Evolutionary conservation across 2,797 vertebrate species (phyloP), one percentile per base, ranked within the genome.

Genomic region (Leucoraja ocellata): DNA sequence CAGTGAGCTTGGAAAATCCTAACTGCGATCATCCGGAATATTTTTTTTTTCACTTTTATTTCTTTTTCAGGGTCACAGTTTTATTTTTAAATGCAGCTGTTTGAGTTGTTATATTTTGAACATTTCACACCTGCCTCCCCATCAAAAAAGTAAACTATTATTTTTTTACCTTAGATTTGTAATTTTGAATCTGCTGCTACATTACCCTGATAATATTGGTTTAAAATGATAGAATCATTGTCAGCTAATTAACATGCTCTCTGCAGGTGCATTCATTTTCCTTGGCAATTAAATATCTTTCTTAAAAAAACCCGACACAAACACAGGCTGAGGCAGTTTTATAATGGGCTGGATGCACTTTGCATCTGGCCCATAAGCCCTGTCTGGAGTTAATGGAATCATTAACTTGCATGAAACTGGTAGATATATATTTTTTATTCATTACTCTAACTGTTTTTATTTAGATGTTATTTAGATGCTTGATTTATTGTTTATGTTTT

Each of bases 181-280:
- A 68, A 88, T 68, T 65, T 88, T 68, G 63, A 88, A 88, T 65
- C 61, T 65, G 25, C 61, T 68, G 61, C 16, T 65, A 68, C 28
- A 68, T 88, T 88, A 68, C 61, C 54, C 10, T 68, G 84, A 88
- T 88, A 68, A 88, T 88, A 88, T 88, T 88, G 84, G 84, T 88
- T 88, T 88, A 88, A 88, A 88, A 88, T 68, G 61, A 88, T 88
- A 88, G n/a, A 88, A 88, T 65, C 65, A 88, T 46, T 88, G 84
- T 88, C 84, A 88, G 84, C 84, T 88, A 88, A 88, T 88, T 88
- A 88, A 68, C 84, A 36, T 32, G 32, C 61, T 88, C 61, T 65
- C 61, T 88, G 84, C 61, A 88, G 84, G 61, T 88, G 61, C 61
- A 88, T 68, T 18, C 61, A 88, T 86, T 86, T 86, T 86, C 83